A percentile compares a stretch with the other conserved stretches of the same genome.
Conservation (phyloP, 2,797 vertebrate genomes). For the Xenops minutus region DNA sequence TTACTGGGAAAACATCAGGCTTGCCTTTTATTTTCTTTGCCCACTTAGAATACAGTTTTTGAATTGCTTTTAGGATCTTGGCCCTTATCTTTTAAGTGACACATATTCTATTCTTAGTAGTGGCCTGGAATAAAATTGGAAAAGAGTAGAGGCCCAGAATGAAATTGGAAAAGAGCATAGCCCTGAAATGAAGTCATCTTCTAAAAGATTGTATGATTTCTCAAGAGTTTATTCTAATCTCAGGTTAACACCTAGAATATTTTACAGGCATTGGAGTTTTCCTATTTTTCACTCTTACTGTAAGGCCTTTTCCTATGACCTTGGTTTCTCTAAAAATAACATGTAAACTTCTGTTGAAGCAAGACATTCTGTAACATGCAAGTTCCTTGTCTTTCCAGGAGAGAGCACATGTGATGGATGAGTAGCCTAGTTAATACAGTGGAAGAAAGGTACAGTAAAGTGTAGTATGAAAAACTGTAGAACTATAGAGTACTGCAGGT, state of each 20-base stretch:
- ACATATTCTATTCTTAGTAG: not conserved
- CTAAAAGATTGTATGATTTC: not conserved
- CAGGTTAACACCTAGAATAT: not conserved
- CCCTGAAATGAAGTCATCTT: not conserved
- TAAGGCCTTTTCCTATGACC: not conserved
- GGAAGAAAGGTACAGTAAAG: not conserved
- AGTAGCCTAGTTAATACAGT: not conserved
- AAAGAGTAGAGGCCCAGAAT: not conserved
- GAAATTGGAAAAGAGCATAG: not conserved
- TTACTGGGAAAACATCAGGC: not conserved
- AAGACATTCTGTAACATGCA: not conserved
- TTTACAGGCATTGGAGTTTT: not conserved
- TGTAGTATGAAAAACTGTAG: not conserved
- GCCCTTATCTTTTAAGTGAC: not conserved
- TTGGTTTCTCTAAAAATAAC: not conserved
- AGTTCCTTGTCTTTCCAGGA: not conserved
- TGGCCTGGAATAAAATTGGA: not conserved
- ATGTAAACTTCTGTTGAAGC: not conserved
- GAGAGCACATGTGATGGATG: not conserved
- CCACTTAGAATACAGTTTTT: not conserved
- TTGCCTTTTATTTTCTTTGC: not conserved
- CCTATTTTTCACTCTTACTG: not conserved
- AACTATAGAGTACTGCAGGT: not conserved
- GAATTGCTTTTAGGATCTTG: not conserved
- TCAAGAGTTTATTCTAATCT: not conserved